Evolutionary conservation across 2,888 invertebrate genomes (phyloP).

Genomic region (Erebia aethiops): DNA sequence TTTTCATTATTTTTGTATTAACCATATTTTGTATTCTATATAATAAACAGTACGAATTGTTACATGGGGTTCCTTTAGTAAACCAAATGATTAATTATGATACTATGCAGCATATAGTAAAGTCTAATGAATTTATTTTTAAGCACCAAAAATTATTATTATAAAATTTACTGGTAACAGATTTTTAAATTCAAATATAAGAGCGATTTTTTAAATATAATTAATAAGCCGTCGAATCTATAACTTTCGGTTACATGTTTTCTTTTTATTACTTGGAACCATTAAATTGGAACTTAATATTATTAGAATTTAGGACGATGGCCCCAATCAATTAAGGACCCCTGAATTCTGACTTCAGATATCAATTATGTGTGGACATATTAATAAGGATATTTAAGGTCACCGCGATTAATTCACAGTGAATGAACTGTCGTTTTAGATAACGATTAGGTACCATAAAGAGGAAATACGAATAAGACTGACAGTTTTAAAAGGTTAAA

Average conservation of each 20-base stretch:
- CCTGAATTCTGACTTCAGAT: too few species aligned
- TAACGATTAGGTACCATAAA: not conserved
- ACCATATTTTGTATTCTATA: too few species aligned
- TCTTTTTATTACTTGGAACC: not conserved
- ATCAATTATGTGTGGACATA: not conserved
- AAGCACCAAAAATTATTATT: too few species aligned
- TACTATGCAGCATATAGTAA: too few species aligned
- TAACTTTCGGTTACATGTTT: not conserved
- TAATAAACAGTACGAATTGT: too few species aligned
- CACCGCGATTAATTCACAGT: conserved; percentile 15
- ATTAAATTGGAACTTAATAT: not conserved
- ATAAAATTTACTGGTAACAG: too few species aligned
- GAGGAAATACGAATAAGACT: conserved; percentile 1
- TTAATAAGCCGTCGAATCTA: not conserved
- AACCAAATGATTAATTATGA: too few species aligned
- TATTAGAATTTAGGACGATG: not conserved
- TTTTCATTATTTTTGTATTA: too few species aligned
- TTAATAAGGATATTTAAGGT: not conserved
- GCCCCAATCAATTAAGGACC: not conserved
- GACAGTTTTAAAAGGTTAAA: not conserved
- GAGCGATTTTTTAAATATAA: not conserved
- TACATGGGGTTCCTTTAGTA: too few species aligned
- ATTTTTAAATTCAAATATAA: too few species aligned
- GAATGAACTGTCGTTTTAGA: conserved; percentile 24
- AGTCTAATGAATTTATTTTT: too few species aligned